Evolutionary conservation across 2,888 invertebrate species (phyloP).

Genomic region (Opisthograptis luteolata): DNA sequence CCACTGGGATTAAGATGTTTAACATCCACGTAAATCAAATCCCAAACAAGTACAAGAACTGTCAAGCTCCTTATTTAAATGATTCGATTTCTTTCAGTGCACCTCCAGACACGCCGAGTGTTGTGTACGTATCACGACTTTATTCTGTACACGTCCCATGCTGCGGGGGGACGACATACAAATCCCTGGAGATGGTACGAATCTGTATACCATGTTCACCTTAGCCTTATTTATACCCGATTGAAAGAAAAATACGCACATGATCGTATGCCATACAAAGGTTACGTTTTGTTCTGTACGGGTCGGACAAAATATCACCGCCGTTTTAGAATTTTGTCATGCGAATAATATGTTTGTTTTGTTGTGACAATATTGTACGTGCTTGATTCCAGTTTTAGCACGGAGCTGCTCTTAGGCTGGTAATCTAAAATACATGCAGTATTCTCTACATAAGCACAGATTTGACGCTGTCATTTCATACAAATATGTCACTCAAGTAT

Average conservation of each 20-base stretch:
- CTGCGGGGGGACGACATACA: slow-evolving; percentile 75
- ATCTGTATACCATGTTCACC: slow-evolving; percentile 68
- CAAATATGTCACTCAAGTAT: too few species aligned
- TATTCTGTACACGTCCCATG: slow-evolving; percentile 73
- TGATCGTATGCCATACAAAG: slow-evolving; percentile 54
- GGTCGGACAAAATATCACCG: slow-evolving; percentile 25
- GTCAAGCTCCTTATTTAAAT: slow-evolving; percentile 24
- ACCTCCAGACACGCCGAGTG: slow-evolving; percentile 31
- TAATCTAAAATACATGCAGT: background rate
- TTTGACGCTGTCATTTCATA: too few species aligned
- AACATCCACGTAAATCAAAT: slow-evolving; percentile 15
- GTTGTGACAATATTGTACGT: background rate
- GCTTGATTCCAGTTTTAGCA: background rate
- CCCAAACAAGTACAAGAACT: slow-evolving; percentile 11
- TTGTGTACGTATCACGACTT: slow-evolving; percentile 51
- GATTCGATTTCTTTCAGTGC: slow-evolving; percentile 24
- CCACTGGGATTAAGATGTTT: background rate
- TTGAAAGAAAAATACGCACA: slow-evolving; percentile 68
- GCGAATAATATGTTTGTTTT: slow-evolving; percentile 15
- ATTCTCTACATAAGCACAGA: too few species aligned
- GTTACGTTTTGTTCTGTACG: slow-evolving; percentile 32
- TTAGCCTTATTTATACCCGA: slow-evolving; percentile 71
- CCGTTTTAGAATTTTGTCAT: slow-evolving; percentile 24
- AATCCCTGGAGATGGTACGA: slow-evolving; percentile 70
- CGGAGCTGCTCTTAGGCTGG: background rate